Evolutionary conservation across 2,888 invertebrate species (phyloP), one percentile per base, ranked within the genome.

Genomic region (Clunio marinus): DNA sequence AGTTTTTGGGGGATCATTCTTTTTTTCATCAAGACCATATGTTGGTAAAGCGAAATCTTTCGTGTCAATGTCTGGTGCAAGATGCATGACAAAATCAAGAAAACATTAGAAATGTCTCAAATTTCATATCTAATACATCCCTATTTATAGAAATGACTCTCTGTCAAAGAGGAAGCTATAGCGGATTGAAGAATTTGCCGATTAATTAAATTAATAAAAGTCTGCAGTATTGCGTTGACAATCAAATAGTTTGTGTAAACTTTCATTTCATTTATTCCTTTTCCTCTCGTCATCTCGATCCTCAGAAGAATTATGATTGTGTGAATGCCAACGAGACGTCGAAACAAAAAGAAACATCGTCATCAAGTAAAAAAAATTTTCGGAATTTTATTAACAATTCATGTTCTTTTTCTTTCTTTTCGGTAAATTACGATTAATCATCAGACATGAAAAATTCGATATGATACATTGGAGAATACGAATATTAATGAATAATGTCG

Each of bases 351-450:
- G n/a, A 41, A n/a, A 10, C 41, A 15, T 41, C 41, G 41, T 41
- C 41, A 41, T 41, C 41, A 41, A 41, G 15, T 41, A n/a, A n/a
- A n/a, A n/a, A n/a, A n/a, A 41, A 5, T 41, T 41, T 41, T 41
- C 2, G n/a, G 32, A 32, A 8, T 41, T 10, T 3, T n/a, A 41
- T 32, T 32, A 5, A 32, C 2, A 41, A 41, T 41, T 41, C 41
- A n/a, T n/a, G 15, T 10, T 15, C 41, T 2, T 2, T n/a, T 41
- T 10, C 41, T 2, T 3, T n/a, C n/a, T 5, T 41, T 41, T 41
- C 2, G 41, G 41, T 41, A 41, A 41, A 41, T 10, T 41, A 41
- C 41, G 41, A 41, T 41, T 41, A 41, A 41, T 41, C 41, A 41
- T 41, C 41, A n/a, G 2, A 13, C 10, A 15, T n/a, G 41, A 41